A percentile compares a stretch with the other conserved stretches of the same genome.
Conservation (phyloP, 2,113 vertebrate genomes). For the Larimichthys polyactis region DNA sequence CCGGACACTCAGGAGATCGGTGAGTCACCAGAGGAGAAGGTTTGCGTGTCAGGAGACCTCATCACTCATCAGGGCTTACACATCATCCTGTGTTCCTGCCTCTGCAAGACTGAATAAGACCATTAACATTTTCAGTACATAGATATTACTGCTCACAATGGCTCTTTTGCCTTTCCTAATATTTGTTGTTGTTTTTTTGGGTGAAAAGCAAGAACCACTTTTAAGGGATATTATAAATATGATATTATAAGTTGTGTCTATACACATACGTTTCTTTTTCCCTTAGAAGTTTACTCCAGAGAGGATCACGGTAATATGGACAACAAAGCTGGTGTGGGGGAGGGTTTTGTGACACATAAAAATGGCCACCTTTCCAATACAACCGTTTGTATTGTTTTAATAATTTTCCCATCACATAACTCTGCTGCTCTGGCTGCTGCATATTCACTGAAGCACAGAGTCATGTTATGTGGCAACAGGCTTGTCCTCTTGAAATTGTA, state of each 20-base stretch:
- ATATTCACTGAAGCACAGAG: not conserved
- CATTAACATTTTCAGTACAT: not conserved
- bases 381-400: conserved; percentile 1
- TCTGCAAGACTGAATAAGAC: conserved; percentile 21
- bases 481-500: conserved; percentile 44
- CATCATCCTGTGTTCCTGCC: conserved; percentile 32
- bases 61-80: conserved; percentile 28
- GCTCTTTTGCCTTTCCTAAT: not conserved
- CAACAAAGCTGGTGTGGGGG: conserved; percentile 44
- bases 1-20: conserved; percentile 91
- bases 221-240: not conserved
- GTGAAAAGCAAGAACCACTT: conserved; percentile 2
- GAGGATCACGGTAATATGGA: conserved; percentile 76
- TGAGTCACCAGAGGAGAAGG: conserved; percentile 84
- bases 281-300: conserved; percentile 80
- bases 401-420: not conserved
- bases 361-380: conserved; percentile 71
- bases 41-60: conserved; percentile 38
- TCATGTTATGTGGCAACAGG: not conserved
- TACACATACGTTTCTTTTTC: conserved; percentile 50
- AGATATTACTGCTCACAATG: not conserved
- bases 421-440: not conserved
- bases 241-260: not conserved
- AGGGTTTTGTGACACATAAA: conserved; percentile 43
- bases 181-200: not conserved